A percentile compares a stretch with the other conserved stretches of the same genome.
Conservation (phyloP, 2,113 vertebrate species). For the Pseudopodoces humilis region DNA sequence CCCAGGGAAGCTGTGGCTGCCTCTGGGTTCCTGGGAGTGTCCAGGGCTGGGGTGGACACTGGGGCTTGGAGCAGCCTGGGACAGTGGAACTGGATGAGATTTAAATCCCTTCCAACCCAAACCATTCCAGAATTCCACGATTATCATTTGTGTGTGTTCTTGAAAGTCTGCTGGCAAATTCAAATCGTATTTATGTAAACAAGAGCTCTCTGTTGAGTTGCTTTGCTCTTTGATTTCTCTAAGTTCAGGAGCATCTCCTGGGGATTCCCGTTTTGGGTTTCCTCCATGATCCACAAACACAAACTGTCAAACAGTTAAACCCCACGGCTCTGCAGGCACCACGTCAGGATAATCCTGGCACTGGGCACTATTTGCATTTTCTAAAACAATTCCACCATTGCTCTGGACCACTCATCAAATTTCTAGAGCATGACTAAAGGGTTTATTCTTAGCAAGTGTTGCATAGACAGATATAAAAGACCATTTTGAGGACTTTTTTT, state of each 20-base stretch:
- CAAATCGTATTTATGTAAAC: rapidly evolving
- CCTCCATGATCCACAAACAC: rapidly evolving
- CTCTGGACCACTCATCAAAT: slow-evolving; percentile 9
- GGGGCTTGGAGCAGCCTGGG: background rate
- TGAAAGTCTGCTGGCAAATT: background rate
- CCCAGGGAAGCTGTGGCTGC: background rate
- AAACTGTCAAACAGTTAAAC: background rate
- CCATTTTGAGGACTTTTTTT: background rate
- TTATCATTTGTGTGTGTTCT: background rate
- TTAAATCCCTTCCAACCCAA: background rate
- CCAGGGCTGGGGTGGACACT: background rate
- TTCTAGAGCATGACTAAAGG: slow-evolving; percentile 52
- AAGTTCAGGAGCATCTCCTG: background rate
- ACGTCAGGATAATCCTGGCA: background rate
- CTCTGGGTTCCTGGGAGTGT: background rate
- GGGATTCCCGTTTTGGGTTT: background rate
- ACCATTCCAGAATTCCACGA: background rate
- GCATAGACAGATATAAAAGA: background rate
- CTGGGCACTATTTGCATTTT: background rate
- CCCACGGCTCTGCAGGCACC: background rate
- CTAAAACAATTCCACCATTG: slow-evolving; percentile 27
- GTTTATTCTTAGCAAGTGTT: slow-evolving; percentile 32
- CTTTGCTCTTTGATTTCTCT: background rate
- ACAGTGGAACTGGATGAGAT: rapidly evolving
- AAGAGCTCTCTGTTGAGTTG: background rate